Conservation (phyloP, 2,888 invertebrate genomes). For the Diadegma fenestrale region DNA sequence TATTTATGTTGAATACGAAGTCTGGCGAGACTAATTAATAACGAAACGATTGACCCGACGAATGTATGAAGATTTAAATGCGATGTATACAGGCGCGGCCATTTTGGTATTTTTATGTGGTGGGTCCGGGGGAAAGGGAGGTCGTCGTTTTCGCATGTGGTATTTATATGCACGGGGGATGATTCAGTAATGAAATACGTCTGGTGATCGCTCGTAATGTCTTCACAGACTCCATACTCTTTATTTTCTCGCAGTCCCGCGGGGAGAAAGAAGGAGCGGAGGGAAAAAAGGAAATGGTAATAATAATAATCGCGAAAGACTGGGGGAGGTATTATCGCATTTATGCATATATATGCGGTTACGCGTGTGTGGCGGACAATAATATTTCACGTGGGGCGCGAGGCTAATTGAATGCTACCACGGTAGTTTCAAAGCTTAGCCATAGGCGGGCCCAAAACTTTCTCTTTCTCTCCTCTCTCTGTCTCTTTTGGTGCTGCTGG, state of each 20-base stretch:
- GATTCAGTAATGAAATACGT: constrained; percentile 79
- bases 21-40: constrained; percentile 34
- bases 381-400: constrained; percentile 83
- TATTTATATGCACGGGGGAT: constrained; percentile 63
- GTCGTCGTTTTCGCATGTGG: constrained; percentile 30
- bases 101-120: constrained; percentile 20
- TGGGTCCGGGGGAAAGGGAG: not conserved
- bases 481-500: constrained; percentile 60
- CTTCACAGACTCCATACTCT: constrained; percentile 58
- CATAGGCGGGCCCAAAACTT: constrained; percentile 66
- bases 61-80: constrained; percentile 9
- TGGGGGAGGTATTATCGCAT: constrained; percentile 24
- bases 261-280: constrained; percentile 8
- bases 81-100: not conserved
- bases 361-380: constrained; percentile 67
- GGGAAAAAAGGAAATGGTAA: constrained; percentile 9
- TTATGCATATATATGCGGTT: constrained; percentile 7
- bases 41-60: constrained; percentile 41
- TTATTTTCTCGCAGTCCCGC: constrained; percentile 72
- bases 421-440: constrained; percentile 82
- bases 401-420: constrained; percentile 84
- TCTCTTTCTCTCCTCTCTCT: constrained; percentile 28
- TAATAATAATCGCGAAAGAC: constrained; percentile 19
- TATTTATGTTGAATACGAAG: constrained; percentile 17
- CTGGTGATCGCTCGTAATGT: constrained; percentile 71